Conservation (phyloP, 2,888 invertebrate genomes). For the Eulithis testata region DNA sequence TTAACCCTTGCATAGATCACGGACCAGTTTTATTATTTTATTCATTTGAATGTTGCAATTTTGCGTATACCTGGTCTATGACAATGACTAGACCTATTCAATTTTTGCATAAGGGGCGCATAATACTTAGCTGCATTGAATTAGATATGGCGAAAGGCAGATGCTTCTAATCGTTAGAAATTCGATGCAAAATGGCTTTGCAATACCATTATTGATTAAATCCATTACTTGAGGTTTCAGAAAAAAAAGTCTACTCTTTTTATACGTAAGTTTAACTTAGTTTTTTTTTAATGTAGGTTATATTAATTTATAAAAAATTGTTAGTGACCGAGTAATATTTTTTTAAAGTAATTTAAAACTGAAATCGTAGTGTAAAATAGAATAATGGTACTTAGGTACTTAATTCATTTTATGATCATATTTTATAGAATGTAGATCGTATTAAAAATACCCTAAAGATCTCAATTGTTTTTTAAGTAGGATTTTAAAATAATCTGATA, state of each 20-base stretch:
- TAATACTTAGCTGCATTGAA: slow-evolving; percentile 45
- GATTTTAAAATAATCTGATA: slow-evolving; percentile 29
- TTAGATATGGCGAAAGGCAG: slow-evolving; percentile 47
- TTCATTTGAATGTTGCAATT: slow-evolving; percentile 83
- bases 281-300: too few species aligned
- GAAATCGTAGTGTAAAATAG: too few species aligned
- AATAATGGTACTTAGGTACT: too few species aligned
- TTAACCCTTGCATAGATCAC: slow-evolving; percentile 73
- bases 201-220: slow-evolving; percentile 6
- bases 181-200: slow-evolving; percentile 30
- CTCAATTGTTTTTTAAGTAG: not conserved
- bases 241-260: too few species aligned
- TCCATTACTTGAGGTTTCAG: not conserved
- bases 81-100: slow-evolving; percentile 75
- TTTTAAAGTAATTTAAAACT: too few species aligned
- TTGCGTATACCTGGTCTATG: slow-evolving; percentile 78
- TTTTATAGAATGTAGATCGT: too few species aligned
- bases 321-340: too few species aligned
- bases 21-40: slow-evolving; percentile 77
- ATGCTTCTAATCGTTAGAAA: slow-evolving; percentile 47
- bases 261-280: too few species aligned
- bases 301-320: too few species aligned
- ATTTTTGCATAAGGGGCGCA: slow-evolving; percentile 81
- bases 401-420: too few species aligned
- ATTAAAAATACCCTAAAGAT: too few species aligned